A percentile compares a stretch with the other conserved stretches of the same genome.
Conservation (phyloP, 35 echinoderm and acorn worm species). For the Amphiura filiformis region DNA sequence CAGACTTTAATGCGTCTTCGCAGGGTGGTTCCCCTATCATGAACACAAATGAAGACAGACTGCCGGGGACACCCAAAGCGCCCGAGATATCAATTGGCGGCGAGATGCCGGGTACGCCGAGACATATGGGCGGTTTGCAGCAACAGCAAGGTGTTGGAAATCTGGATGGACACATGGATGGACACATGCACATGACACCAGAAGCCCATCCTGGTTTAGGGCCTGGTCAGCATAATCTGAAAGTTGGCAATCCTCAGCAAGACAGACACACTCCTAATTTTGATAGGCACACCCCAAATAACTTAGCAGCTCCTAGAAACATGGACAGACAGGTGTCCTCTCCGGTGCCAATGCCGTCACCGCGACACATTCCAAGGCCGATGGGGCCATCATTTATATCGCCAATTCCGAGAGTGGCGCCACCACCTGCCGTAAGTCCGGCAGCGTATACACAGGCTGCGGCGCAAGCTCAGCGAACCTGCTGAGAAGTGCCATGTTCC, state of each 20-base stretch:
- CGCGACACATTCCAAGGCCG: slow-evolving; percentile 9
- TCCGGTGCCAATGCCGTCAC: not conserved
- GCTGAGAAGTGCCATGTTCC: slow-evolving; percentile 57
- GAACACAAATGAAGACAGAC: not conserved
- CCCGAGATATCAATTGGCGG: not conserved
- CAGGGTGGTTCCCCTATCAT: not conserved
- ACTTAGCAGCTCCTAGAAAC: not conserved
- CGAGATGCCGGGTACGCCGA: not conserved
- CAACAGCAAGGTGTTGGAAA: not conserved
- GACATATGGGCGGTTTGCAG: not conserved
- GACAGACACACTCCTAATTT: not conserved
- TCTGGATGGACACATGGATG: not conserved
- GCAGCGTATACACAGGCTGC: slow-evolving; percentile 19
- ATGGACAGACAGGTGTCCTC: not conserved
- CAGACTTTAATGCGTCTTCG: not conserved
- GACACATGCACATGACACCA: not conserved
- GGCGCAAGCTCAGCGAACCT: slow-evolving; percentile 48
- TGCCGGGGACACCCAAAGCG: not conserved
- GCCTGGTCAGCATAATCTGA: not conserved
- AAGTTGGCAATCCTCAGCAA: not conserved
- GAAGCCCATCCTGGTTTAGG: not conserved
- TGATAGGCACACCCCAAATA: not conserved
- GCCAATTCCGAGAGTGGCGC: slow-evolving; percentile 6
- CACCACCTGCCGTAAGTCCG: not conserved
- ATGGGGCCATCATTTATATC: slow-evolving; percentile 27